Evolutionary conservation across 2,888 invertebrate genomes (phyloP).

Genomic region (Xylota segnis): DNA sequence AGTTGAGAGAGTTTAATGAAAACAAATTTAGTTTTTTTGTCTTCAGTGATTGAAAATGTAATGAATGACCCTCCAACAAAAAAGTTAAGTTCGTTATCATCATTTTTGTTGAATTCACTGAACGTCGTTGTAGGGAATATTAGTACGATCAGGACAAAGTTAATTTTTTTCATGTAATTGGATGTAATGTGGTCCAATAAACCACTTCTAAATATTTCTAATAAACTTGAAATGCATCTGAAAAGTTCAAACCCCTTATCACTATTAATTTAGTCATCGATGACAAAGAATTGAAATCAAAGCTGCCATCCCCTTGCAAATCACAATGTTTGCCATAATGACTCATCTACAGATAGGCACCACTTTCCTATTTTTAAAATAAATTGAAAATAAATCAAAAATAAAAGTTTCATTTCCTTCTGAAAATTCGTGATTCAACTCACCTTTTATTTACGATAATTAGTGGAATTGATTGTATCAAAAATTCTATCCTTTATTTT

Average conservation of each 20-base stretch:
- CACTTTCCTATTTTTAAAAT: constrained; percentile 1
- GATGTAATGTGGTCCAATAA: background rate
- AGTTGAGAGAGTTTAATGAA: too few species aligned
- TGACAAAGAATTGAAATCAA: constrained; percentile 10
- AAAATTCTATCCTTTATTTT: background rate
- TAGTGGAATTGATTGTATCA: background rate
- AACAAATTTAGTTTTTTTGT: too few species aligned
- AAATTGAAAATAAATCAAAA: background rate
- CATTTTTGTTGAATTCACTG: background rate
- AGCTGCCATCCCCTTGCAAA: background rate
- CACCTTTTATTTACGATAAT: constrained; percentile 15
- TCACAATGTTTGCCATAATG: constrained; percentile 1
- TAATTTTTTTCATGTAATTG: background rate
- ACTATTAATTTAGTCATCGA: background rate
- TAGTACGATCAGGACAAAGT: background rate
- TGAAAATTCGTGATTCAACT: constrained; percentile 11
- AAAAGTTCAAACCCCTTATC: constrained; percentile 4
- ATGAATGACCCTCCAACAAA: too few species aligned
- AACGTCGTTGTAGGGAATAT: background rate
- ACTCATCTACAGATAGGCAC: background rate
- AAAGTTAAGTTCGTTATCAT: background rate
- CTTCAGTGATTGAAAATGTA: too few species aligned
- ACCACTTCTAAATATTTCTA: background rate
- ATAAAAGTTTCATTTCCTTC: constrained; percentile 7
- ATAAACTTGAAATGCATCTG: background rate